Conservation (phyloP, 2,888 invertebrate genomes). For the Automeris io region DNA sequence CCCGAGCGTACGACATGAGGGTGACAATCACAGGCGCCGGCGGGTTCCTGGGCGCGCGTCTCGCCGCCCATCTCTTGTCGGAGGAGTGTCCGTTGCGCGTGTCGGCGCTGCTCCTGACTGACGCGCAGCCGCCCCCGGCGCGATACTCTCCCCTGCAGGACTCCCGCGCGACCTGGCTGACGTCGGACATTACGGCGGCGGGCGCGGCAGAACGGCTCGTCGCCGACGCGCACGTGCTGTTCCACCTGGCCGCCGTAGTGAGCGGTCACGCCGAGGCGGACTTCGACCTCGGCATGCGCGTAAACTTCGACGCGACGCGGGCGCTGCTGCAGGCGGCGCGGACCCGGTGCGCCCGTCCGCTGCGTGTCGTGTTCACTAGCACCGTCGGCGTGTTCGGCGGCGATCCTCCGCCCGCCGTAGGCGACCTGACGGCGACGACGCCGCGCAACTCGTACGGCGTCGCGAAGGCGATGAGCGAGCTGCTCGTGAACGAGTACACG, state of each 20-base stretch:
- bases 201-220: conserved; percentile 35
- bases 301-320: conserved; percentile 58
- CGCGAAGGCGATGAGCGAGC: conserved; percentile 56
- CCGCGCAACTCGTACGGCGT: conserved; percentile 60
- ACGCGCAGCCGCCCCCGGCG: conserved; percentile 17
- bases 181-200: conserved; percentile 17
- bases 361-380: conserved; percentile 51
- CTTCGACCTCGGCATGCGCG: conserved; percentile 52
- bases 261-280: conserved; percentile 60
- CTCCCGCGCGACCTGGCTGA: conserved; percentile 12
- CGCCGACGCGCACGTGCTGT: conserved; percentile 32
- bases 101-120: conserved; percentile 32
- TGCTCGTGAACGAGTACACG: conserved; percentile 54
- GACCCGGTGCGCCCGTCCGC: conserved; percentile 24
- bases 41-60: conserved; percentile 43
- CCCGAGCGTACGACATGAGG: too few relatives aligned
- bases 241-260: conserved; percentile 61
- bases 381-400: conserved; percentile 55
- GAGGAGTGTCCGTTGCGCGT: conserved; percentile 26
- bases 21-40: conserved; percentile 53
- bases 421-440: conserved; percentile 42
- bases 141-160: conserved; percentile 16
- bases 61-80: conserved; percentile 34
- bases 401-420: conserved; percentile 33
- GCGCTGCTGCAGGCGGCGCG: conserved; percentile 47